Evolutionary conservation across 2,888 invertebrate species (phyloP), one percentile per base, ranked within the genome.

Genomic region (Auanema sp.): DNA sequence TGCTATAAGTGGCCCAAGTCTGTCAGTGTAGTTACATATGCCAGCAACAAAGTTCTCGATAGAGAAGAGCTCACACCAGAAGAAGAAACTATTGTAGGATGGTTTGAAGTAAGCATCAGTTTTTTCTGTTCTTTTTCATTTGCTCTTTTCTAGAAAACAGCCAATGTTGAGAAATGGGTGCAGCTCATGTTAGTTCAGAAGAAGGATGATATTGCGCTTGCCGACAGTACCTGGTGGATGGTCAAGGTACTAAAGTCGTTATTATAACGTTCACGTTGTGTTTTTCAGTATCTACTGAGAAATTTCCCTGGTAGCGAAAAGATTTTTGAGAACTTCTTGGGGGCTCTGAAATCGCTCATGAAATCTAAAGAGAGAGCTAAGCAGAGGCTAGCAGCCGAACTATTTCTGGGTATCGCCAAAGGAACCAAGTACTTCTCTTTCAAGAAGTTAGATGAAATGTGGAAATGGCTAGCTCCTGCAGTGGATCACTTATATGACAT

Each of bases 381-480:
- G 23, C 72, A 75, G 51, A 53, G 65, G 5, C 49, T 68, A 3
- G 69, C 68, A 2, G 69, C 69, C 14, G 75, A 73, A 43, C 11
- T 75, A 2, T 75, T 75, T 41, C n/a, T 66, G 16, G 71, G 68
- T 25, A 62, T 75, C 18, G 70, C 52, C 14, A 33, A 42, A 3
- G 75, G 75, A 3, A 59, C 69, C 3, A 65, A 65, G 23, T 66
- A 75, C 56, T 64, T 63, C 11, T 50, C 68, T 10, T 75, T 69
- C 58, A 23, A 43, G 2, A 56, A 58, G 2, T 58, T 68, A 18
- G 61, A 73, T 24, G 23, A 25, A 4, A 64, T 75, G 44, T 75
- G 75, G 75, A 68, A 54, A 58, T 65, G 58, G 64, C 50, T 65
- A 25, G 58, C 65, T 6, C 68, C 68, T 5, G 42, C 47, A 2